Evolutionary conservation across 2,113 vertebrate species (phyloP), one percentile per base, ranked within the genome.

Genomic region (Cyanoramphus novaezelandiae): DNA sequence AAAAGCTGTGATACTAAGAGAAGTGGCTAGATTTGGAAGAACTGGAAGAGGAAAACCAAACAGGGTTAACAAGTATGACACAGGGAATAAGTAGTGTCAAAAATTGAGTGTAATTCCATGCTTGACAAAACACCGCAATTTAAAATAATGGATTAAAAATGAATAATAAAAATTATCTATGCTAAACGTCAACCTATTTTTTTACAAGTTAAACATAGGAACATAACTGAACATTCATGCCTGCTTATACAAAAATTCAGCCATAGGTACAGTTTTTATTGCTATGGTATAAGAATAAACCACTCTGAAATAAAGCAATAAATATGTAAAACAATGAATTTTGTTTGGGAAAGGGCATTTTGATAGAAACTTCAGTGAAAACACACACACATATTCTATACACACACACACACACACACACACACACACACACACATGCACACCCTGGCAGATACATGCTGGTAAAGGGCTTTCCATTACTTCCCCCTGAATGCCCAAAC

Each of bases 11-110:
- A 71, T 60, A 75, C 43, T 21, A 84, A 78, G 43, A 92, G 24
- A 76, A 95, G 76, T 47, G 14, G 2, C 35, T 91, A 12, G 35
- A 69, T 69, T 60, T 79, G 44, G 25, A 84, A 79, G 59, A 94
- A 90, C 21, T 75, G 84, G 69, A 86, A 82, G 82, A 85, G 70
- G 49, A 92, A 95, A 92, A 94, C 13, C n/a, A 77, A 82, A 70
- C 6, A 52, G 8, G 2, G 7, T 95, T 92, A 91, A 82, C 29
- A 90, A 87, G 21, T 57, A 82, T 12, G 29, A 53, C 82, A 72
- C n/a, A 53, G 44, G 57, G 72, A 90, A 52, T 9, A 13, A 92
- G 5, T 37, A 65, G 35, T 69, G 57, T 62, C 37, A 85, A 91
- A 95, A 94, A 85, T 72, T 35, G 68, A 6, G 63, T 39, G 17